Evolutionary conservation across 1,140 invertebrate genomes (phyloP), one percentile per base, ranked within the genome.

Genomic region (Bicyclus anynana): DNA sequence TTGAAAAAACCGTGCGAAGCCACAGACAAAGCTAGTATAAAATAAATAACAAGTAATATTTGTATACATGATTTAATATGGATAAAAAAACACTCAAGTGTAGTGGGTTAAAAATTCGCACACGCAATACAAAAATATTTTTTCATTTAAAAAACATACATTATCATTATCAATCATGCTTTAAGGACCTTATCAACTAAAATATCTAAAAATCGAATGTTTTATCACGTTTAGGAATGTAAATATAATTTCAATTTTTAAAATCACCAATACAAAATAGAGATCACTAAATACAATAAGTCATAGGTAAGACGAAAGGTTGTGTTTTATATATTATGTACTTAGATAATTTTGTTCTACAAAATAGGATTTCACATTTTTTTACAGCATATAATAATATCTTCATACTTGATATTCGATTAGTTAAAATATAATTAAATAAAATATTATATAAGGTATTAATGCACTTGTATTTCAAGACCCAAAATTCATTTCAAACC

Each of bases 51-150:
- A 20, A 46, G 58, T 35, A 38, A 54, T 57, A 52, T 46, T 33
- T 53, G 48, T 58, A 54, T 50, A 58, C 47, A 58, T 57, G 10
- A 23, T 59, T 63, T 63, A 65, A 69, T 68, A 60, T 53, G 37
- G 54, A 52, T 69, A 67, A 54, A 70, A n/a, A 71, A 72, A 65
- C 65, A 62, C 62, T 57, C 65, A 54, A 65, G 58, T 64, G 49
- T 65, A 65, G 53, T 52, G 51, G 38, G 55, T 23, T 64, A 46
- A 65, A 59, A 65, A 55, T 63, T 67, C 69, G 68, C 67, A 63
- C 62, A 64, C 60, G 44, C 57, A 64, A 40, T 67, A 65, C 44
- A 63, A 66, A 63, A 63, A 61, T 59, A 57, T 53, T 54, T 60
- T 55, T 37, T 44, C 51, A 23, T 23, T 23, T 23, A 23, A 23